These are phyloP conservation scores for Erannis defoliaria DNA, from an alignment of 2,888 invertebrate species.

Conservation along the genomic window DNA sequence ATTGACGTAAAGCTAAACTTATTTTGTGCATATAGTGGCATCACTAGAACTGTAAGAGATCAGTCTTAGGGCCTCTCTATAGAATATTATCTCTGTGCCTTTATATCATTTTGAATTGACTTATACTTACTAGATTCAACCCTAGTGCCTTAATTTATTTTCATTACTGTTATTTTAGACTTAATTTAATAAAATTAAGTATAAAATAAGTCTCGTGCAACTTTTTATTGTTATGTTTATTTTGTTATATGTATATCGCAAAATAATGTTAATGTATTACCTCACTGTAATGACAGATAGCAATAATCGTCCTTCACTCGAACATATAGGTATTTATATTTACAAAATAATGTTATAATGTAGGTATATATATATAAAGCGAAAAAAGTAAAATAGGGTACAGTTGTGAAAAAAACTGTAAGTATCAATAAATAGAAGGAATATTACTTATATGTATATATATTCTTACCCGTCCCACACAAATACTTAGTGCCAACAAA, in stretches of 20 bases:
- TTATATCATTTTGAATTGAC: conserved; percentile 14
- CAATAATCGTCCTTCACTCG: neutral
- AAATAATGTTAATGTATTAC: neutral
- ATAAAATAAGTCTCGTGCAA: neutral
- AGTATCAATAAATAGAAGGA: neutral
- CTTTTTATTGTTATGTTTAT: neutral
- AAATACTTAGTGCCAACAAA: conserved; percentile 49
- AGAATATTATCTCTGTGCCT: neutral
- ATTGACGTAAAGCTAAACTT: too few species aligned
- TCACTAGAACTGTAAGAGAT: too few species aligned
- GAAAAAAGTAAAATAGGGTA: conserved; percentile 1
- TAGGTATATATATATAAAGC: neutral
- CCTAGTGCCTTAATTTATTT: conserved; percentile 34
- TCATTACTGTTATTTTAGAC: conserved; percentile 4
- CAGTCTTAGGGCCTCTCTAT: too few species aligned
- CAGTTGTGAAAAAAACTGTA: conserved; percentile 8
- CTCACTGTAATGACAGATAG: neutral
- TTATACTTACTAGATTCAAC: conserved; percentile 15
- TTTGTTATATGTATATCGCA: conserved; percentile 2
- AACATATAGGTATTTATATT: neutral
- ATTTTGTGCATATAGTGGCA: too few species aligned
- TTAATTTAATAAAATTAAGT: neutral
- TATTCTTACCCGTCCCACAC: conserved; percentile 45
- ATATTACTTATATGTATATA: conserved; percentile 12
- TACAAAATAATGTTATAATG: neutral